These are phyloP conservation scores for Phylloscopus trochiloides DNA, from an alignment of 2,113 vertebrate species.

Conservation along the genomic window DNA sequence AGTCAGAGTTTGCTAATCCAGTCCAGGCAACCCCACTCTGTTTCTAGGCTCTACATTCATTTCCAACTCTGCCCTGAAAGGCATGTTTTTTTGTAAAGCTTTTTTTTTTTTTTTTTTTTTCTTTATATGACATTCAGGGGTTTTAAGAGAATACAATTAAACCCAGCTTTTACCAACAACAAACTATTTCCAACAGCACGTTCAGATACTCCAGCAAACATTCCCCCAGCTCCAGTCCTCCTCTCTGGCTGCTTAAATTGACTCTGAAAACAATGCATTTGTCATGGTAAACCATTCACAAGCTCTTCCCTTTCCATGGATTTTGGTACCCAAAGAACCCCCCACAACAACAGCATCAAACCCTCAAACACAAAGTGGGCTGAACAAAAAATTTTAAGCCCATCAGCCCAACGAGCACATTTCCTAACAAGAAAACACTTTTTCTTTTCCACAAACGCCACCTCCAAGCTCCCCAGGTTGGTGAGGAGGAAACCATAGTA, in stretches of 20 bases:
- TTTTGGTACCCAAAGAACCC: background rate
- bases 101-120: background rate
- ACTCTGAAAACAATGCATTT: constrained; percentile 42
- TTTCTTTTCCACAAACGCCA: background rate
- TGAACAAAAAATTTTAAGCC: background rate
- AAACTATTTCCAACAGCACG: background rate
- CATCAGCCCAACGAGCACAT: background rate
- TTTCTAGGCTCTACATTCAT: background rate
- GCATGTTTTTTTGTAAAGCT: background rate
- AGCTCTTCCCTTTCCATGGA: background rate
- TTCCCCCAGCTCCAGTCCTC: background rate
- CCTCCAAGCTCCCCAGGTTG: background rate
- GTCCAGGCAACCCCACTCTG: background rate
- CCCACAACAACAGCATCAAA: background rate
- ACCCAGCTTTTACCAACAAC: constrained; percentile 35
- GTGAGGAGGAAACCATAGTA: constrained; percentile 47
- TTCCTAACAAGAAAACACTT: background rate
- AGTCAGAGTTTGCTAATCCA: background rate
- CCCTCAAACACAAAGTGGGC: background rate
- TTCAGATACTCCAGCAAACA: constrained; percentile 4
- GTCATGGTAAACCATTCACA: constrained; percentile 8
- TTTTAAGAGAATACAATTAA: constrained; percentile 45
- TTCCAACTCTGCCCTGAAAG: background rate
- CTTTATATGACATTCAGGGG: background rate
- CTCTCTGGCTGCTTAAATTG: background rate